Evolutionary conservation across 2,888 invertebrate genomes (phyloP), one percentile per base, ranked within the genome.

Genomic region (Hetaerina titia): DNA sequence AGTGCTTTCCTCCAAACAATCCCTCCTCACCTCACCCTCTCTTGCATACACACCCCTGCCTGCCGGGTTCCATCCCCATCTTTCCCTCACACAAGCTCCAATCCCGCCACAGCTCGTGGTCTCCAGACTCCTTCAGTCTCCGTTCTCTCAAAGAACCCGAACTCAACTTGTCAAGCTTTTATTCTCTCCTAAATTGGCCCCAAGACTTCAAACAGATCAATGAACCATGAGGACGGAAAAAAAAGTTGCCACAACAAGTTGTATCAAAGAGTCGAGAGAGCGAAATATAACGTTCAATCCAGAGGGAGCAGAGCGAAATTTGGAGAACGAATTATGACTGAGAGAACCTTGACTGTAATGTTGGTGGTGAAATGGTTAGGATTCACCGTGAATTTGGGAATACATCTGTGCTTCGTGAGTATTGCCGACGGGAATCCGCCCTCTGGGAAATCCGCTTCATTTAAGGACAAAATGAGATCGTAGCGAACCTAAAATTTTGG

Each of bases 141-240:
- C 57, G 22, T 7, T 19, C 89, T 57, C 89, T 89, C 89, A 56
- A 57, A 89, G 57, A 56, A 89, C 57, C n/a, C n/a, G 22, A 89
- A n/a, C 90, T 90, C 58, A 56, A 90, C 60, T 58, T 60, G 58
- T 58, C 60, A n/a, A 25, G 19, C 45, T 90, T 45, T 31, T 31
- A 64, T 45, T 31, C 69, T 22, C 69, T 64, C 63, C 90, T 11
- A 90, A 64, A 90, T 90, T 90, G 60, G 63, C 25, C 63, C 31
- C 45, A 17, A 31, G 45, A 45, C 69, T 31, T 31, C 60, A 45
- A 90, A 90, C 63, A 64, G 64, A 90, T 90, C 64, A 90, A 64
- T 90, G 90, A 90, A 90, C 63, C 90, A 25, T 58, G 58, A 19
- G 22, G 64, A 58, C 19, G 64, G 90, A 4, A 69, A 9, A 69